phyloP scores from a whole-genome alignment of 2,888 invertebrate species.

The Caenorhabditis panamensis region DNA sequence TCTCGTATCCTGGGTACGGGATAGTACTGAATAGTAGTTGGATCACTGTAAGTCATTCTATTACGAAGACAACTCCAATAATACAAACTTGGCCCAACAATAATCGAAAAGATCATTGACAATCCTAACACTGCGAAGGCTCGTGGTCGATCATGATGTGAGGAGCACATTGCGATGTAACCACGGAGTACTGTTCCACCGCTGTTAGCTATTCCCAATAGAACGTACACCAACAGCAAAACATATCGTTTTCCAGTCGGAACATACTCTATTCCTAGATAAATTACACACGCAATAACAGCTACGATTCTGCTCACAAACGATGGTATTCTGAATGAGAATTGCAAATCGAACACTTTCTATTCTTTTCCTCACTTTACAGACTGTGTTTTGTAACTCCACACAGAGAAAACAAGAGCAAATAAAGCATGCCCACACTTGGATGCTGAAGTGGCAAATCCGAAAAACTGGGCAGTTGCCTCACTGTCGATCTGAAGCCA shows the following conservation, averaged over 20 bases:
- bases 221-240: slow-evolving; percentile 31
- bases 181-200: slow-evolving; percentile 45
- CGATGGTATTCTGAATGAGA: slow-evolving; percentile 54
- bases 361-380: slow-evolving; percentile 42
- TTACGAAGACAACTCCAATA: no score
- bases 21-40: slow-evolving; percentile 68
- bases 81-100: slow-evolving; percentile 54
- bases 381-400: slow-evolving; percentile 66
- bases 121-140: slow-evolving; percentile 53
- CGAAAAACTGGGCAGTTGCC: slow-evolving; percentile 70
- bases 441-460: slow-evolving; percentile 66
- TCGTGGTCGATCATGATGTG: slow-evolving; percentile 42
- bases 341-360: background rate
- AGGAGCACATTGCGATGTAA: slow-evolving; percentile 53
- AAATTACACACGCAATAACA: slow-evolving; percentile 36
- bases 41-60: background rate
- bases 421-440: slow-evolving; percentile 69
- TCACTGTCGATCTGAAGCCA: slow-evolving; percentile 65
- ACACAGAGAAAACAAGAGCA: slow-evolving; percentile 68
- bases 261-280: slow-evolving; percentile 45
- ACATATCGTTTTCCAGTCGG: slow-evolving; percentile 41
- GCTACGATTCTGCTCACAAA: slow-evolving; percentile 45
- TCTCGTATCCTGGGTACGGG: slow-evolving; percentile 67
- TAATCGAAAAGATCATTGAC: slow-evolving; percentile 51
- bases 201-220: slow-evolving; percentile 48